A percentile compares a stretch with the other conserved stretches of the same genome.
Conservation (phyloP, 2,888 invertebrate species). For the Ophioninae sp. region DNA sequence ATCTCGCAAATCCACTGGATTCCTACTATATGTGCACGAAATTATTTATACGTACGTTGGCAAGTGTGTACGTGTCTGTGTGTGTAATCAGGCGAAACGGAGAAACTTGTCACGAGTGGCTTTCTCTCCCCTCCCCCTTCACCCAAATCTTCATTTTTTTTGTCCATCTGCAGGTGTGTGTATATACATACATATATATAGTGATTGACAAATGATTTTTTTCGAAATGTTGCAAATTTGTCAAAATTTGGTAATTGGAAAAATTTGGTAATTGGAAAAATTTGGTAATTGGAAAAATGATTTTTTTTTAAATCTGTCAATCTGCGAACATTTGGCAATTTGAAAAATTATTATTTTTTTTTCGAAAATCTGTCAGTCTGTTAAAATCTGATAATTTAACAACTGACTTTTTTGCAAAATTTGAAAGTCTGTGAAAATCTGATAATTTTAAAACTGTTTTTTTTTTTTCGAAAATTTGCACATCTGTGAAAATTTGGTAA, state of each 20-base stretch:
- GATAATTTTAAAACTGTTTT: too few species aligned
- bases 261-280: slow-evolving; percentile 50
- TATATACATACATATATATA: too few species aligned
- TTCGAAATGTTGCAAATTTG: slow-evolving; percentile 60
- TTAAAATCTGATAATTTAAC: too few species aligned
- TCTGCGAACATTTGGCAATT: too few species aligned
- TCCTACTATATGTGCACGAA: slow-evolving; percentile 21
- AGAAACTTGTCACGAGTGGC: not conserved
- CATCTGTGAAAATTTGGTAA: too few species aligned
- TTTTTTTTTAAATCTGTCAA: too few species aligned
- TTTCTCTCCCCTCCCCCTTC: not conserved
- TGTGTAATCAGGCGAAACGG: not conserved
- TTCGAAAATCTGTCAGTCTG: too few species aligned
- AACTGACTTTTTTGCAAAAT: not conserved
- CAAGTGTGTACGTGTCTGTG: not conserved
- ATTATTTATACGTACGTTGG: not conserved
- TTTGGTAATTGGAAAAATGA: too few species aligned
- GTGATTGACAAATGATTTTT: not conserved
- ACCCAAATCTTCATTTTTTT: too few species aligned
- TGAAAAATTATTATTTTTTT: too few species aligned
- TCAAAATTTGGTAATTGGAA: not conserved
- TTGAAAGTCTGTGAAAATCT: slow-evolving; percentile 59
- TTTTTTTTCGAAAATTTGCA: too few species aligned
- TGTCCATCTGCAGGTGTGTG: too few species aligned
- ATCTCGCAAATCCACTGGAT: not conserved